A percentile compares a stretch with the other conserved stretches of the same genome.
These are phyloP conservation scores for Mionectes olivaceus DNA, from an alignment of 2,797 vertebrate genomes.

Conservation along the genomic window DNA sequence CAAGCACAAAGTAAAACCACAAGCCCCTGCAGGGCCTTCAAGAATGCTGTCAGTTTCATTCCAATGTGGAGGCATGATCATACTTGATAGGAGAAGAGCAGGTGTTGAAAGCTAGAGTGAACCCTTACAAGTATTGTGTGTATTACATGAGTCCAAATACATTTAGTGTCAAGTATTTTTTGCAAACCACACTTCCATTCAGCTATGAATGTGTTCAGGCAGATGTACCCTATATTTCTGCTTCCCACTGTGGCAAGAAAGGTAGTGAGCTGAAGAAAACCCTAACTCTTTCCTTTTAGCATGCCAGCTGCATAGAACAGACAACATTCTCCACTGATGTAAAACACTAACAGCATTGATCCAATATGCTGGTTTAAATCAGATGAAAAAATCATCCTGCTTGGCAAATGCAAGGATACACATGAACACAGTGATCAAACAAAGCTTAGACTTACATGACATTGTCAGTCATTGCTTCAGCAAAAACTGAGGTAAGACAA, in stretches of 20 bases:
- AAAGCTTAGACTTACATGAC: not conserved
- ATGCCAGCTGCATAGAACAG: not conserved
- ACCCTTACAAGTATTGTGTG: not conserved
- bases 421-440: not conserved
- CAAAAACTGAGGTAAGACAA: not conserved
- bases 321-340: not conserved
- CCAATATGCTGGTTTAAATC: not conserved
- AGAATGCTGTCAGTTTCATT: constrained; percentile 35
- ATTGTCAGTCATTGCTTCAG: not conserved
- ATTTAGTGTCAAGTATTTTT: not conserved
- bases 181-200: not conserved
- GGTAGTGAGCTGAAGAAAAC: not conserved
- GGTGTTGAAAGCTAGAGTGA: constrained; percentile 40
- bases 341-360: constrained; percentile 1
- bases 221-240: not conserved
- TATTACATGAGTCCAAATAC: not conserved
- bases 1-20: not conserved
- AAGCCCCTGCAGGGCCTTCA: not conserved
- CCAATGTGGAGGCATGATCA: constrained; percentile 28
- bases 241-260: not conserved
- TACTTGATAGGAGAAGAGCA: constrained; percentile 43
- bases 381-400: not conserved
- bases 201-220: not conserved
- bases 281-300: not conserved
- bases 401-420: not conserved